These are phyloP conservation scores for Onychomys torridus DNA, from an alignment of 2,797 vertebrate species.

Conservation along the genomic window DNA sequence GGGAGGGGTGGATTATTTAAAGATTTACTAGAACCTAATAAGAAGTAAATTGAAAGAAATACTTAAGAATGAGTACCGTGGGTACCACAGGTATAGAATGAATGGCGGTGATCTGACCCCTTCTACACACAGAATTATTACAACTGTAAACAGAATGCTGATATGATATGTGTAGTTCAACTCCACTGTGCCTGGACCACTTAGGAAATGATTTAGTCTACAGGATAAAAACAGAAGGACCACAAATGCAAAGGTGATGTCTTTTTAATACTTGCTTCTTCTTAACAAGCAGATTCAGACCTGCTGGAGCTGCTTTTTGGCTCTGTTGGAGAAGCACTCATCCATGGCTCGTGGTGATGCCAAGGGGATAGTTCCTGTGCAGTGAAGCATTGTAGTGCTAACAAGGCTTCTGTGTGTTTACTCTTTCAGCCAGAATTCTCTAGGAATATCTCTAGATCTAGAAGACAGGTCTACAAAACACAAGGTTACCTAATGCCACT, in stretches of 20 bases:
- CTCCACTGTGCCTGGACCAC: neutral
- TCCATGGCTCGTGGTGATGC: neutral
- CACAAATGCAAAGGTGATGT: neutral
- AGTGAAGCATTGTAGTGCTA: neutral
- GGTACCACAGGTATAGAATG: neutral
- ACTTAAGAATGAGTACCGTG: neutral
- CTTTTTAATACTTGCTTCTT: neutral
- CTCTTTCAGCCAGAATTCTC: neutral
- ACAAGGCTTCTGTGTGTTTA: neutral
- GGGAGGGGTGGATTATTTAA: neutral
- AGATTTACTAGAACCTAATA: neutral
- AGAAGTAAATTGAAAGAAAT: constrained; percentile 46
- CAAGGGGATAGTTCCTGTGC: neutral
- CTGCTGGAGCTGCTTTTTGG: neutral
- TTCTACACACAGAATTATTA: neutral
- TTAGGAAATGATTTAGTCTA: neutral
- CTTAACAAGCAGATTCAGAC: neutral
- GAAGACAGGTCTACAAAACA: neutral
- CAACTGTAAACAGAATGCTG: neutral
- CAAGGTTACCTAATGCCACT: neutral
- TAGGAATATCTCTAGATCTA: neutral
- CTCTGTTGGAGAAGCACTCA: neutral
- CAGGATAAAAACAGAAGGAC: neutral
- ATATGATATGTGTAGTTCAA: neutral
- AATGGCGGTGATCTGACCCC: neutral